Evolutionary conservation across 2,113 vertebrate genomes (phyloP).

Genomic region (Meriones unguiculatus): DNA sequence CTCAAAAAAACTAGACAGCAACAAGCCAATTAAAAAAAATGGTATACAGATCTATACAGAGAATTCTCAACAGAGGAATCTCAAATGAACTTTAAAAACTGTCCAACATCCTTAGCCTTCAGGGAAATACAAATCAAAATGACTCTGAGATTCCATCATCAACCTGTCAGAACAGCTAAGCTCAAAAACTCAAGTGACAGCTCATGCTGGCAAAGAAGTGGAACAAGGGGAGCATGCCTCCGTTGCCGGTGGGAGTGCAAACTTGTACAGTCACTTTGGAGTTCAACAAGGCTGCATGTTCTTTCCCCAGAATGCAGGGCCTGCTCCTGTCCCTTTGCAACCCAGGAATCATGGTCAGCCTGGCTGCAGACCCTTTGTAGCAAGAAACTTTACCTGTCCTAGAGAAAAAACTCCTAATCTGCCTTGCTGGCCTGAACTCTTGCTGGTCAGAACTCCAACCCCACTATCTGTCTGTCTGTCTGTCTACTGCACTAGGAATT

Average conservation of each 20-base stretch:
- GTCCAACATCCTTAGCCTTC: background rate
- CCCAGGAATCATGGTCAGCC: background rate
- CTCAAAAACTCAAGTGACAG: background rate
- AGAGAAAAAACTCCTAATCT: too few species aligned
- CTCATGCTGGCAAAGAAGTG: background rate
- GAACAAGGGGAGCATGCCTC: background rate
- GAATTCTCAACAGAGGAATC: background rate
- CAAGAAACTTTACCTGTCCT: background rate
- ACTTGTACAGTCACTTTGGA: background rate
- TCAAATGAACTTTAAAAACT: background rate
- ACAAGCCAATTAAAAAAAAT: background rate
- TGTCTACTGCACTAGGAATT: background rate
- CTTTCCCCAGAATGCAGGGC: background rate
- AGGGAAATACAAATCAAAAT: background rate
- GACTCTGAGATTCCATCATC: background rate
- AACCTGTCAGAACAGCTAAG: background rate
- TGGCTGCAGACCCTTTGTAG: background rate
- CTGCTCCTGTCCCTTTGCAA: background rate
- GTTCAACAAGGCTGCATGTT: background rate
- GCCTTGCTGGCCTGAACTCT: background rate
- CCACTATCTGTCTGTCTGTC: background rate
- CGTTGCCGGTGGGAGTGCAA: background rate
- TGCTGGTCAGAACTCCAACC: too few species aligned
- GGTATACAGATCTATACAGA: background rate
- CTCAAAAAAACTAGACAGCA: background rate